Evolutionary conservation across 2,113 vertebrate genomes (phyloP).

Genomic region (Elgaria multicarinata): DNA sequence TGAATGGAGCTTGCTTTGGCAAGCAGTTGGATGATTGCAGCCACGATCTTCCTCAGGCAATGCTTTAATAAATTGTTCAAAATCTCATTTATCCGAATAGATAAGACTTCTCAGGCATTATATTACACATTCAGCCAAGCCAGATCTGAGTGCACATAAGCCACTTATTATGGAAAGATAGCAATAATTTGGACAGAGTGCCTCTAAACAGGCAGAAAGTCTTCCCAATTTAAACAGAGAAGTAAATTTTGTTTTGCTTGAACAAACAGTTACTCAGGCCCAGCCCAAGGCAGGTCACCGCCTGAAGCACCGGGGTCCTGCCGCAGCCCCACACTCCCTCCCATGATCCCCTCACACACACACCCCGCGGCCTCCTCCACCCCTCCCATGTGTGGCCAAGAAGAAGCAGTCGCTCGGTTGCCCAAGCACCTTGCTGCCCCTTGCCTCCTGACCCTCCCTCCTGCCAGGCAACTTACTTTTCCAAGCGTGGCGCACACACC

Average conservation of each 20-base stretch:
- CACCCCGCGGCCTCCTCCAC: too few relatives aligned
- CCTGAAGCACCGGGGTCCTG: too few relatives aligned
- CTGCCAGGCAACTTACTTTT: too few relatives aligned
- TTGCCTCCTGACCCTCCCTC: too few relatives aligned
- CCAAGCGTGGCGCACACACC: too few relatives aligned
- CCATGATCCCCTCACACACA: too few relatives aligned
- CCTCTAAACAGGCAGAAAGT: neutral
- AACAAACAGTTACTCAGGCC: constrained; percentile 2
- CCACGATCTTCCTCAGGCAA: neutral
- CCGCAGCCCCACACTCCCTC: too few relatives aligned
- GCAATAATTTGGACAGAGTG: constrained; percentile 12
- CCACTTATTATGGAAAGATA: neutral
- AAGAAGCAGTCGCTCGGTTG: too few relatives aligned
- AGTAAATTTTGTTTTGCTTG: neutral
- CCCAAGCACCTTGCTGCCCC: too few relatives aligned
- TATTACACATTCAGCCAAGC: neutral
- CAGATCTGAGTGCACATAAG: constrained; percentile 9
- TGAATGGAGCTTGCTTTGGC: neutral
- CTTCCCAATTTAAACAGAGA: neutral
- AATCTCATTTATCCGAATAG: constrained; percentile 23
- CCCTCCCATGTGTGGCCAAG: too few relatives aligned
- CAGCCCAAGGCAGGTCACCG: too few relatives aligned
- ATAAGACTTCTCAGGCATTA: neutral
- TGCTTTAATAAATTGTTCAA: constrained; percentile 9
- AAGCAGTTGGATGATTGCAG: neutral